Evolutionary conservation across 2,888 invertebrate species (phyloP).

Genomic region (Seira musarum): DNA sequence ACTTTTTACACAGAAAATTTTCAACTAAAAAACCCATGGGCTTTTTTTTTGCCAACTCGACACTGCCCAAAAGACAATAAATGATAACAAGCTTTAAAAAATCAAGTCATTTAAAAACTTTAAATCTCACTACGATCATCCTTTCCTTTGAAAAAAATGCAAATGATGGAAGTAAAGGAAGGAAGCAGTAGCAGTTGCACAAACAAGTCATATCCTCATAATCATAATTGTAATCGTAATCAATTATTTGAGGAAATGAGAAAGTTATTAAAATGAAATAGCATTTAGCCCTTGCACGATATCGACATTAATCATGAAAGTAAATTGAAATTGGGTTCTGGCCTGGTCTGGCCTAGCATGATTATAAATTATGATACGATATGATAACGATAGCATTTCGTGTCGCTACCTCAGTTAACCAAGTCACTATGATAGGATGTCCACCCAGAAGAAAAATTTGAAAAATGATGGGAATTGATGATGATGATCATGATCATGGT

Average conservation of each 20-base stretch:
- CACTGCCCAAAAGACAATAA: neutral
- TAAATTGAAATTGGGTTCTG: neutral
- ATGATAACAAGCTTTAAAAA: neutral
- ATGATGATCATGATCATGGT: too few relatives aligned
- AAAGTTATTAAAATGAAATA: neutral
- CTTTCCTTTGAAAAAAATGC: neutral
- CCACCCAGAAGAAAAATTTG: too few relatives aligned
- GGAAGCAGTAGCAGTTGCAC: too few relatives aligned
- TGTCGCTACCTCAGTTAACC: neutral
- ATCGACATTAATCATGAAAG: neutral
- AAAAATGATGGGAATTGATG: too few relatives aligned
- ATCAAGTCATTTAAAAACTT: neutral
- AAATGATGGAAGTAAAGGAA: too few relatives aligned
- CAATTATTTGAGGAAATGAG: neutral
- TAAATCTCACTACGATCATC: too few relatives aligned
- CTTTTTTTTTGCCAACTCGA: too few relatives aligned
- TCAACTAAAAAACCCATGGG: too few relatives aligned
- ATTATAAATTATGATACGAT: too few relatives aligned
- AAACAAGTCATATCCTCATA: neutral
- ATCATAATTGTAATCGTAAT: neutral
- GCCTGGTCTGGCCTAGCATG: too few relatives aligned
- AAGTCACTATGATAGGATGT: neutral
- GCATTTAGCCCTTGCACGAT: neutral
- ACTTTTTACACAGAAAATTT: too few relatives aligned
- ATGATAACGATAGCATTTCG: too few relatives aligned